A percentile compares a stretch with the other conserved stretches of the same genome.
These are phyloP conservation scores for Pygoscelis antarcticus DNA, from an alignment of 2,113 vertebrate genomes.

Conservation along the genomic window DNA sequence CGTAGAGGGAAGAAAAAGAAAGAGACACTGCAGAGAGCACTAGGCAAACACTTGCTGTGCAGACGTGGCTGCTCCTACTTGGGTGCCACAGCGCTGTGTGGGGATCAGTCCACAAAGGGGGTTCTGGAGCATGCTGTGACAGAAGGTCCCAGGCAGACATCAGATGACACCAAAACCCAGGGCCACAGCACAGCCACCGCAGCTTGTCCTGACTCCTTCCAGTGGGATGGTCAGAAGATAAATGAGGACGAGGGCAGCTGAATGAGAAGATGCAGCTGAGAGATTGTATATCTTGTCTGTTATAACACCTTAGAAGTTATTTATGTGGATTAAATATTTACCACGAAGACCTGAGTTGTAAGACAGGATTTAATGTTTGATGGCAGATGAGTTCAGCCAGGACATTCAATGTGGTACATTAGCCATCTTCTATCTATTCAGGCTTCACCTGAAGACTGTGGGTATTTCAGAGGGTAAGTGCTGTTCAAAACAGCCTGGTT, in stretches of 20 bases:
- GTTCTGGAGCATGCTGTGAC: accelerated
- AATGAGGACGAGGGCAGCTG: accelerated
- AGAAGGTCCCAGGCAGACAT: background rate
- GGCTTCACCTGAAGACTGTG: background rate
- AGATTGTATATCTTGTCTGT: background rate
- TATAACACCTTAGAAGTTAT: background rate
- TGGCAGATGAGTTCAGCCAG: background rate
- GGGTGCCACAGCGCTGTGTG: accelerated
- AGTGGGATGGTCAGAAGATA: background rate
- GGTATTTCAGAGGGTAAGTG: background rate
- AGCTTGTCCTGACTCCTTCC: background rate
- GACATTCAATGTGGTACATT: background rate
- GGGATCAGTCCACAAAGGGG: no score
- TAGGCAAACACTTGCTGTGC: accelerated
- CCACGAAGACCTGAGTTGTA: background rate
- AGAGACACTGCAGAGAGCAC: background rate
- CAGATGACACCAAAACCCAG: background rate
- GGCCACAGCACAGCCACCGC: accelerated
- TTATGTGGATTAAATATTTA: background rate
- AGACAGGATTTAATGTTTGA: background rate
- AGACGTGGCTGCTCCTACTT: background rate
- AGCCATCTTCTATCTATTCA: background rate
- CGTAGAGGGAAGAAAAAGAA: background rate
- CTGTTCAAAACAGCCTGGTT: background rate
- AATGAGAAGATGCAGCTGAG: background rate